Conservation (phyloP, 1,140 invertebrate genomes). For the Paraescarpia echinospica region DNA sequence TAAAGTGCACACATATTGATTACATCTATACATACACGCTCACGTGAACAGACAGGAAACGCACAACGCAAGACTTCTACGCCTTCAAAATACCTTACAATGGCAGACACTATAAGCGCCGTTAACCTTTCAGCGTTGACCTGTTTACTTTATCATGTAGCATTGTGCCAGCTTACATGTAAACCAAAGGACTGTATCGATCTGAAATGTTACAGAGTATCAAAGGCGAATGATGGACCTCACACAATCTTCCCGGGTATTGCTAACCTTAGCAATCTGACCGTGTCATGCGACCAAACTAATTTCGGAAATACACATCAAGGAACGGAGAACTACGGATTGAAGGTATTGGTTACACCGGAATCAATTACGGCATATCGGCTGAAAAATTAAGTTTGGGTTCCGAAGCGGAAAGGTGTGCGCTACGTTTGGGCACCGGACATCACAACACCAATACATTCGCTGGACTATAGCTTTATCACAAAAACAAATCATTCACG, state of each 20-base stretch:
- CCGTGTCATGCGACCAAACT: background rate
- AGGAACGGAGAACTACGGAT: background rate
- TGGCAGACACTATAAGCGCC: background rate
- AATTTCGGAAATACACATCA: background rate
- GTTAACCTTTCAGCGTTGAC: background rate
- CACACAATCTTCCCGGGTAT: background rate
- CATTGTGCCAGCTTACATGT: background rate
- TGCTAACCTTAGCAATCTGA: background rate
- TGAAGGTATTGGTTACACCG: background rate
- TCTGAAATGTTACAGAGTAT: background rate
- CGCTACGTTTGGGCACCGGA: background rate
- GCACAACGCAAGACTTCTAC: background rate
- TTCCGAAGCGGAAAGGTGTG: background rate
- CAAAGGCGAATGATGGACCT: background rate
- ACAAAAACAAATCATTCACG: background rate
- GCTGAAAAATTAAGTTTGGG: background rate
- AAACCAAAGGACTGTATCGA: background rate
- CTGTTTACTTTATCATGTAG: background rate
- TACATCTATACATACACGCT: background rate
- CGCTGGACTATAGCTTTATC: background rate
- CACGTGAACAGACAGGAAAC: background rate
- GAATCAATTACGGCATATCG: background rate
- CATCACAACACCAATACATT: background rate
- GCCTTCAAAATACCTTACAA: background rate
- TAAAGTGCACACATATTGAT: background rate